These are phyloP conservation scores for Synanthedon formicaeformis DNA, from an alignment of 2,888 invertebrate species.

Conservation along the genomic window DNA sequence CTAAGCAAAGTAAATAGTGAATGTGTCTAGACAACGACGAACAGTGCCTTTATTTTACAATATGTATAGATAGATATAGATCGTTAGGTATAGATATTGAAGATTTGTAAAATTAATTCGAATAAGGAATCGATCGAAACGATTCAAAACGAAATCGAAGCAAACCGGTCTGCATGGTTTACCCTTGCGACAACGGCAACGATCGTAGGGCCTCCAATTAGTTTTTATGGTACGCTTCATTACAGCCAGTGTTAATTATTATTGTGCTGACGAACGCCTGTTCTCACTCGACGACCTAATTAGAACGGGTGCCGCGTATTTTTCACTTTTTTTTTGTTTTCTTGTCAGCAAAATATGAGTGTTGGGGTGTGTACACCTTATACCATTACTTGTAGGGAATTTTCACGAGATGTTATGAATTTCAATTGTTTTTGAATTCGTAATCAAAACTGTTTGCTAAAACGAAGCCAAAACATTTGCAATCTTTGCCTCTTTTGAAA, in stretches of 20 bases:
- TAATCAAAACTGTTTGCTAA: not conserved
- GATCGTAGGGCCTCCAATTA: constrained; percentile 59
- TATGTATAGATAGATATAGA: too few species aligned
- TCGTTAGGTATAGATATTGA: too few species aligned
- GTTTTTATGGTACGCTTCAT: constrained; percentile 67
- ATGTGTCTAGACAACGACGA: too few species aligned
- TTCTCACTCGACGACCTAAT: constrained; percentile 67
- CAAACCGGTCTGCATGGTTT: constrained; percentile 25
- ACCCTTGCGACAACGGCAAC: constrained; percentile 41
- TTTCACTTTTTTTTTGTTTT: constrained; percentile 41
- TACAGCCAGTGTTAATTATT: constrained; percentile 68
- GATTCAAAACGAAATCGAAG: constrained; percentile 31
- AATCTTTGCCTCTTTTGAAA: not conserved
- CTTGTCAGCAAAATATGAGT: constrained; percentile 39
- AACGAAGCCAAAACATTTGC: not conserved
- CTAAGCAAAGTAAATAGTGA: too few species aligned
- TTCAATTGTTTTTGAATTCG: not conserved
- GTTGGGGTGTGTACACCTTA: constrained; percentile 36
- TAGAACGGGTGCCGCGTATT: constrained; percentile 51
- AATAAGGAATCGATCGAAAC: constrained; percentile 18
- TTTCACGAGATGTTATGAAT: not conserved
- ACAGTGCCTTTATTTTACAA: too few species aligned
- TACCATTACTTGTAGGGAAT: not conserved
- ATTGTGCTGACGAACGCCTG: constrained; percentile 65
- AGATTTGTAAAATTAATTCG: not conserved